These are phyloP conservation scores for Antigone vipio DNA, from an alignment of 2,113 vertebrate species.

Conservation along the genomic window DNA sequence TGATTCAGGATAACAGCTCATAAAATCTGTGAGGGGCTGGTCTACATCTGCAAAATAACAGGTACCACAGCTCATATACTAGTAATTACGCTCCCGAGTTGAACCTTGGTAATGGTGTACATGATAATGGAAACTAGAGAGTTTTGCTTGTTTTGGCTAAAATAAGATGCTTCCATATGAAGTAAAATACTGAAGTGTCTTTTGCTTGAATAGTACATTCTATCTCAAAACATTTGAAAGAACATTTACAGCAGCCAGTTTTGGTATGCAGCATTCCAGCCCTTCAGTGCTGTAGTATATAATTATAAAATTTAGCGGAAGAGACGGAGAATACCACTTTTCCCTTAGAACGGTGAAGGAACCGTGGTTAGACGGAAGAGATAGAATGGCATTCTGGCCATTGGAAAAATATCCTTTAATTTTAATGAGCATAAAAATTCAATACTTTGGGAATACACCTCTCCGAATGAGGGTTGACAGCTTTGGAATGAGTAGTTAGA, in stretches of 20 bases:
- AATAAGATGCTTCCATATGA: not conserved
- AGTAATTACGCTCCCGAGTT: not conserved
- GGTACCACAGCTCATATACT: not conserved
- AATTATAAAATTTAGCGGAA: not conserved
- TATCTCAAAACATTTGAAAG: not conserved
- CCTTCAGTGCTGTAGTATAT: not conserved
- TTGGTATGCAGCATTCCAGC: not conserved
- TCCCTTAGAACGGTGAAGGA: not conserved
- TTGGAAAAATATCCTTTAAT: not conserved
- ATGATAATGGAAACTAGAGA: not conserved
- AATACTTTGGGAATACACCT: not conserved
- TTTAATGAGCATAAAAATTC: not conserved
- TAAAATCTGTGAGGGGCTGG: not conserved
- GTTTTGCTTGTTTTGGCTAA: not conserved
- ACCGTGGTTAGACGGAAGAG: rapidly evolving
- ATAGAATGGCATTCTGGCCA: not conserved
- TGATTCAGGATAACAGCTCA: not conserved
- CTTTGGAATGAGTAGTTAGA: not conserved
- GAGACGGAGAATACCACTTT: not conserved
- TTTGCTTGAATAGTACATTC: not conserved
- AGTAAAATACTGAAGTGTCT: not conserved
- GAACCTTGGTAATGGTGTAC: not conserved
- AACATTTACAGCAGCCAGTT: not conserved
- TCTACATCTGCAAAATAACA: not conserved
- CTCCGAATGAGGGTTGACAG: not conserved